Conservation (phyloP, 2,888 invertebrate genomes). For the Drosophila setosimentum region DNA sequence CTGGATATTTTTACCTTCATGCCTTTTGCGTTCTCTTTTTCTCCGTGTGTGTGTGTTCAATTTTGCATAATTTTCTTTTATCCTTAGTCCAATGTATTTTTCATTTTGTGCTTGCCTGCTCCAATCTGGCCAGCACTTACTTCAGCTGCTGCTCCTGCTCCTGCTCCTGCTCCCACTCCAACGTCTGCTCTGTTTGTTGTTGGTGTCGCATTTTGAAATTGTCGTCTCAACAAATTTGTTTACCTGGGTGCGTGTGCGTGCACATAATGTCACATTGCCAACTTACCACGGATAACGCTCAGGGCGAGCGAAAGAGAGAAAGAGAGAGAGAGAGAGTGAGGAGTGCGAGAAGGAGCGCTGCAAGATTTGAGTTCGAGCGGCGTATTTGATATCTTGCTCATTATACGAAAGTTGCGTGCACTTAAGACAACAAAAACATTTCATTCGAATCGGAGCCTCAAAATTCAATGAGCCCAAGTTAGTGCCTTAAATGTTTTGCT, state of each 20-base stretch:
- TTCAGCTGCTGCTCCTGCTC: slow-evolving; percentile 11
- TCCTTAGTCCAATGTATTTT: slow-evolving; percentile 70
- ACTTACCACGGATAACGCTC: slow-evolving; percentile 44
- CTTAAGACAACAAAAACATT: slow-evolving; percentile 49
- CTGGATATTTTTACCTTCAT: slow-evolving; percentile 11
- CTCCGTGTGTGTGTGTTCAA: slow-evolving; percentile 44
- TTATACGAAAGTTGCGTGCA: slow-evolving; percentile 53
- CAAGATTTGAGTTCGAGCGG: slow-evolving; percentile 5
- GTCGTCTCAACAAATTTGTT: slow-evolving; percentile 73
- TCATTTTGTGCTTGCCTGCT: slow-evolving; percentile 66
- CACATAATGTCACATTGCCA: slow-evolving; percentile 44
- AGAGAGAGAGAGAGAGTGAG: background rate
- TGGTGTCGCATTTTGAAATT: slow-evolving; percentile 50
- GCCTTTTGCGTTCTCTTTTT: slow-evolving; percentile 22
- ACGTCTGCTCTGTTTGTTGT: background rate
- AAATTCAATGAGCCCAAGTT: slow-evolving; percentile 51
- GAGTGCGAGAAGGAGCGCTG: background rate
- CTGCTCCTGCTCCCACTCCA: slow-evolving; percentile 1
- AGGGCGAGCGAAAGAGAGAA: background rate
- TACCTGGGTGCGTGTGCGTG: slow-evolving; percentile 58
- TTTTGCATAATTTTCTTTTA: slow-evolving; percentile 77
- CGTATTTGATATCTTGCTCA: slow-evolving; percentile 58
- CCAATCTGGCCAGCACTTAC: slow-evolving; percentile 35
- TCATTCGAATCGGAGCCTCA: slow-evolving; percentile 40
- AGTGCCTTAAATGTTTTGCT: slow-evolving; percentile 48